Conservation (phyloP, 2,888 invertebrate species). For the Caenorhabditis drosophilae region DNA sequence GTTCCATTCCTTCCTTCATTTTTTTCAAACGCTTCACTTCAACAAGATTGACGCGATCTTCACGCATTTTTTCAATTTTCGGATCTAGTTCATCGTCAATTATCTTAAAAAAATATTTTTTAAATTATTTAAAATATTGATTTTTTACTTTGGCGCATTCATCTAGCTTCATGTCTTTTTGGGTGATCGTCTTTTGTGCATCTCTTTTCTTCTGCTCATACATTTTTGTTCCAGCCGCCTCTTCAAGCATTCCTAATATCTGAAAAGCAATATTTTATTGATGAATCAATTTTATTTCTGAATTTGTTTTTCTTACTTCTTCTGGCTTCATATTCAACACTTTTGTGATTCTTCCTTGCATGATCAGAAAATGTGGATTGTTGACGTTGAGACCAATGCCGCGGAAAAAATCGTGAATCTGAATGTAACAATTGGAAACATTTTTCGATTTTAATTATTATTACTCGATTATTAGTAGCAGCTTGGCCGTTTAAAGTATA, state of each 20-base stretch:
- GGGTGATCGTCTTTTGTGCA: slow-evolving; percentile 85
- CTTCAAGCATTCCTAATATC: slow-evolving; percentile 96
- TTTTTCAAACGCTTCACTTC: slow-evolving; percentile 76
- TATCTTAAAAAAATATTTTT: no score
- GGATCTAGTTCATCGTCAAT: slow-evolving; percentile 82
- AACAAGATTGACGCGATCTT: slow-evolving; percentile 83
- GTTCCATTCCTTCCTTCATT: slow-evolving; percentile 3
- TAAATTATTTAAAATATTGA: no score
- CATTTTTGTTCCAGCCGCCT: slow-evolving; percentile 95
- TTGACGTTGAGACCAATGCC: slow-evolving; percentile 96
- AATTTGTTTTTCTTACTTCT: no score
- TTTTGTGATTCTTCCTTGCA: slow-evolving; percentile 98
- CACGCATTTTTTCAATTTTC: slow-evolving; percentile 74
- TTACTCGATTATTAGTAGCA: slow-evolving; percentile 80
- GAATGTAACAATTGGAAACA: no score
- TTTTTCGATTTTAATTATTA: no score
- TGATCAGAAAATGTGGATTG: slow-evolving; percentile 96
- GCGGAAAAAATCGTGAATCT: slow-evolving; percentile 83
- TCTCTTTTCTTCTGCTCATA: slow-evolving; percentile 90
- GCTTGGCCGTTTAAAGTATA: slow-evolving; percentile 91
- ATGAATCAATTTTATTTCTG: background rate
- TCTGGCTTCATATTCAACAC: slow-evolving; percentile 97
- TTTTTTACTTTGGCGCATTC: slow-evolving; percentile 74
- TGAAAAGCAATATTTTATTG: slow-evolving; percentile 67
- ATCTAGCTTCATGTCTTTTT: slow-evolving; percentile 86